A percentile compares a stretch with the other conserved stretches of the same genome.
These are phyloP conservation scores for Dynastes maya DNA, from an alignment of 2,888 invertebrate species.

Conservation along the genomic window DNA sequence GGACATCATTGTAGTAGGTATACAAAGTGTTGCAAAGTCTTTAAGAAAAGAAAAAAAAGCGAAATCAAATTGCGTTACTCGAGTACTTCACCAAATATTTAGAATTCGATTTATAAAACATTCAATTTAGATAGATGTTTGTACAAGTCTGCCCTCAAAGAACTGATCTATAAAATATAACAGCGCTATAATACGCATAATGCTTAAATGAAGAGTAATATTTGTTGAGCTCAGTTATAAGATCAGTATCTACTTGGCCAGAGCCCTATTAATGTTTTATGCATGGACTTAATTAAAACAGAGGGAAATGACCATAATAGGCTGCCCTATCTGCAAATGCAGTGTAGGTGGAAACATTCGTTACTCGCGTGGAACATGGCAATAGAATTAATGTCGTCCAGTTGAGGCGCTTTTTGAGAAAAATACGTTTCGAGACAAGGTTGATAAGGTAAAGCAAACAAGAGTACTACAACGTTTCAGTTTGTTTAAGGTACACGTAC, in stretches of 20 bases:
- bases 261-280: slow-evolving; percentile 33
- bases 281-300: slow-evolving; percentile 39
- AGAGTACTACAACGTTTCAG: slow-evolving; percentile 2
- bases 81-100: too few species aligned
- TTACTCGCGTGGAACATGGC: slow-evolving; percentile 28
- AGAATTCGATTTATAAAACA: too few species aligned
- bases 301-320: slow-evolving; percentile 30
- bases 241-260: slow-evolving; percentile 17
- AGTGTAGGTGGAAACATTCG: slow-evolving; percentile 33
- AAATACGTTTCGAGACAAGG: background rate
- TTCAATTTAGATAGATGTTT: too few species aligned
- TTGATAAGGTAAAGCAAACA: slow-evolving; percentile 25
- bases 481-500: background rate
- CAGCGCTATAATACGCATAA: background rate
- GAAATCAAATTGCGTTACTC: too few species aligned
- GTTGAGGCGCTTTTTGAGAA: slow-evolving; percentile 15
- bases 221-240: slow-evolving; percentile 5
- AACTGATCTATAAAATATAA: too few species aligned
- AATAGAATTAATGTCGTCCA: slow-evolving; percentile 35
- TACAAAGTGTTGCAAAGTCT: too few species aligned
- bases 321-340: slow-evolving; percentile 27
- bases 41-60: too few species aligned
- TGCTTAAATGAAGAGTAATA: background rate
- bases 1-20: too few species aligned
- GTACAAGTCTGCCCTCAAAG: too few species aligned